Evolutionary conservation across 92 coral and sea anemone genomes (phyloP).

Genomic region (Palythoa heliodiscus): DNA sequence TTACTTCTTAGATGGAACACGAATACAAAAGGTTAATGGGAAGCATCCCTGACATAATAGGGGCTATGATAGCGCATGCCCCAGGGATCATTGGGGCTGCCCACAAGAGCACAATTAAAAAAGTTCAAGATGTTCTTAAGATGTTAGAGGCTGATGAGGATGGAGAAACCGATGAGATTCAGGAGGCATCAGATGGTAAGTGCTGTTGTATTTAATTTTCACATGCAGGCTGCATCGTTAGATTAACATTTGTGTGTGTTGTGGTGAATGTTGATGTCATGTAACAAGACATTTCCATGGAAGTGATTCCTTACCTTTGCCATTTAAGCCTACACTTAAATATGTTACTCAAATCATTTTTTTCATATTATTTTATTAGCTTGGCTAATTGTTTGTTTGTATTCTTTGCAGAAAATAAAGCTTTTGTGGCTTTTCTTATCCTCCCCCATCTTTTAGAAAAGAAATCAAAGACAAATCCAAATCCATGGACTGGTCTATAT

Average conservation of each 20-base stretch:
- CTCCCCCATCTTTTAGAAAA: slow-evolving; percentile 16
- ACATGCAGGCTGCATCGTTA: background rate
- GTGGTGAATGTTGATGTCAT: too few species aligned
- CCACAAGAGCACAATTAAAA: background rate
- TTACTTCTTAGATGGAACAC: background rate
- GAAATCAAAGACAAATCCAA: background rate
- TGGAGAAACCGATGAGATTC: background rate
- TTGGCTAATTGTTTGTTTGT: too few species aligned
- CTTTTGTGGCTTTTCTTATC: background rate
- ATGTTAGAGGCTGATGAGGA: background rate
- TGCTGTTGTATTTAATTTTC: background rate
- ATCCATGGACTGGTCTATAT: too few species aligned
- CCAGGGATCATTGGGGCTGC: background rate
- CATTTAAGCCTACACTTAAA: too few species aligned
- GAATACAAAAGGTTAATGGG: background rate
- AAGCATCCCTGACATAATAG: background rate
- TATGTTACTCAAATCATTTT: background rate
- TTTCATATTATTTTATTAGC: background rate
- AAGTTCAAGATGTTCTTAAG: background rate
- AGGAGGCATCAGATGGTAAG: background rate
- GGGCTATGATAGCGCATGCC: background rate
- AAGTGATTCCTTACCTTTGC: too few species aligned
- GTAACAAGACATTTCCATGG: too few species aligned
- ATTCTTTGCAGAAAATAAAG: slow-evolving; percentile 13
- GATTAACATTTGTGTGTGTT: too few species aligned